Conservation (phyloP, 2,888 invertebrate genomes). For the Eupithecia pulchellata region DNA sequence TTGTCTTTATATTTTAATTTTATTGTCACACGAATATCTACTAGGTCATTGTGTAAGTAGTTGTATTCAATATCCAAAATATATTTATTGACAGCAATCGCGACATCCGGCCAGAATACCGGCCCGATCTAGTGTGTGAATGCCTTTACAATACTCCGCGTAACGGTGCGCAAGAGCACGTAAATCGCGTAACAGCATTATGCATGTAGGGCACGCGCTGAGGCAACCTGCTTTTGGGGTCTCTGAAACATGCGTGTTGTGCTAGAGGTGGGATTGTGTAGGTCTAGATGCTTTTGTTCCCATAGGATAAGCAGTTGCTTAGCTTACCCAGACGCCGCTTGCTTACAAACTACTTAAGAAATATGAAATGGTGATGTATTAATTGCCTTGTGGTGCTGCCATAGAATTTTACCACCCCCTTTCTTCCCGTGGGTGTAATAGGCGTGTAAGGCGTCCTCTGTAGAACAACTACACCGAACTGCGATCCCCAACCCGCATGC, state of each 20-base stretch:
- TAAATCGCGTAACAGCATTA: slow-evolving; percentile 80
- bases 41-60: neutral
- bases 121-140: neutral
- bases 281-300: slow-evolving; percentile 1
- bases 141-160: slow-evolving; percentile 12
- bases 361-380: too few species aligned
- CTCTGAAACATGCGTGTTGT: slow-evolving; percentile 10
- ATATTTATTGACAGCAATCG: too few species aligned
- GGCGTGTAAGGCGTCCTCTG: too few species aligned
- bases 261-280: neutral
- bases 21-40: neutral
- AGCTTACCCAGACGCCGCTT: neutral
- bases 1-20: too few species aligned
- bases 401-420: too few species aligned
- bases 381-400: too few species aligned
- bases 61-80: neutral
- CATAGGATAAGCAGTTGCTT: too few species aligned
- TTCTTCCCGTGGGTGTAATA: too few species aligned
- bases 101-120: neutral
- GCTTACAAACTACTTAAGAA: neutral
- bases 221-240: slow-evolving; percentile 32
- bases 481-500: too few species aligned
- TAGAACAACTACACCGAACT: too few species aligned
- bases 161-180: slow-evolving; percentile 66
- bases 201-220: slow-evolving; percentile 75